Evolutionary conservation across 1,140 invertebrate genomes (phyloP), one percentile per base, ranked within the genome.

Genomic region (Papilio dardanus): DNA sequence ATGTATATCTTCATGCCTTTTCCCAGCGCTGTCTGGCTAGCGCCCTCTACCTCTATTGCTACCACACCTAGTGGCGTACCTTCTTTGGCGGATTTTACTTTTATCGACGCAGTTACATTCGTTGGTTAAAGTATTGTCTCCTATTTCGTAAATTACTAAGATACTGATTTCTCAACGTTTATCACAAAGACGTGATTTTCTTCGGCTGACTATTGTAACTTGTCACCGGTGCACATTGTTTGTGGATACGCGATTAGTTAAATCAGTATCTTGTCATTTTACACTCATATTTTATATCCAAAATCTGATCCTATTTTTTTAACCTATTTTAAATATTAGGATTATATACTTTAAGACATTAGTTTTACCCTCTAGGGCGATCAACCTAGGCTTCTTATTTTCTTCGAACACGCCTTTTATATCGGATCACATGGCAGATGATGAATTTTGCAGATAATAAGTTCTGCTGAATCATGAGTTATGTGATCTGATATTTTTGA

Each of bases 231-330:
- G 21, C 30, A 30, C 24, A 62, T 62, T 24, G n/a, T 58, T 58
- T 24, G 21, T 62, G 24, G 62, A 62, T 66, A 28, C 33, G 71
- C 73, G 76, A 40, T 58, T 46, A 74, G 74, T 78, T 75, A 74
- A 82, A 83, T 77, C 46, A 77, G 71, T 77, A 58, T 76, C 77
- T 68, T 75, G 77, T 58, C 81, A 76, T 77, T 79, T 77, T 80
- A 77, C 77, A 66, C 37, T 82, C 85, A 84, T 28, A 83, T 89
- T 88, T 80, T 91, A 92, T 91, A 92, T 90, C 91, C 91, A 91
- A 92, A 87, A 82, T 92, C 91, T 92, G 90, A 90, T 92, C 91
- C 91, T 93, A 92, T 92, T 92, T 92, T 92, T 92, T 92, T 92
- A 92, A 86, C 86, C 89, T 91, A 83, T 93, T 92, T 92, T 90